Evolutionary conservation across 2,113 vertebrate species (phyloP).

Genomic region (Gambusia holbrooki): DNA sequence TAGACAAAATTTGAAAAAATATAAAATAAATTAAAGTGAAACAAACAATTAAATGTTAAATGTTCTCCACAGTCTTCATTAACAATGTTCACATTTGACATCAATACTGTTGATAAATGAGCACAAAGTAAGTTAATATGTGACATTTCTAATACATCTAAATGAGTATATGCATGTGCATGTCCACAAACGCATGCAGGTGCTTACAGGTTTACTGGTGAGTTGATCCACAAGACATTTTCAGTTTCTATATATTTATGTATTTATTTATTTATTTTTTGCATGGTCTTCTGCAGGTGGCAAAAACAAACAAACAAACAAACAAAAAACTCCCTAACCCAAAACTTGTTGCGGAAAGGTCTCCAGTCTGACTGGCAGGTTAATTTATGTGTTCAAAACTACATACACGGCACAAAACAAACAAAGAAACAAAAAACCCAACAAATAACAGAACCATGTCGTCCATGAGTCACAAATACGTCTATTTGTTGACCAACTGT

Average conservation of each 20-base stretch:
- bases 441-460: constrained; percentile 41
- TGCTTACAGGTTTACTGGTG: constrained; percentile 70
- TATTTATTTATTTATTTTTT: neutral
- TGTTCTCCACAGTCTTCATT: constrained; percentile 73
- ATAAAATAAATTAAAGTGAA: constrained; percentile 75
- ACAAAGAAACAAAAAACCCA: constrained; percentile 48
- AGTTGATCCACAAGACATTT: constrained; percentile 51
- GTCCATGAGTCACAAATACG: constrained; percentile 37
- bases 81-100: constrained; percentile 81
- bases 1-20: constrained; percentile 77
- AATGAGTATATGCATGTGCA: constrained; percentile 68
- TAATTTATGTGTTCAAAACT: constrained; percentile 30
- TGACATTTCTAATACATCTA: constrained; percentile 63
- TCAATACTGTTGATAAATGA: constrained; percentile 81
- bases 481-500: constrained; percentile 52
- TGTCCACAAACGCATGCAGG: constrained; percentile 81
- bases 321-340: constrained; percentile 30
- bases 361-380: constrained; percentile 36
- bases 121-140: constrained; percentile 75
- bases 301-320: neutral
- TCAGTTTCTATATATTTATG: neutral
- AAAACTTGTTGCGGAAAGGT: constrained; percentile 1
- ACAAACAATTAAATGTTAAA: constrained; percentile 72
- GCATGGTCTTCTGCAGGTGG: constrained; percentile 34
- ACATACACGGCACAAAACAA: constrained; percentile 31